phyloP scores from a whole-genome alignment of 2,113 vertebrate species.

The Platysternon megacephalum region DNA sequence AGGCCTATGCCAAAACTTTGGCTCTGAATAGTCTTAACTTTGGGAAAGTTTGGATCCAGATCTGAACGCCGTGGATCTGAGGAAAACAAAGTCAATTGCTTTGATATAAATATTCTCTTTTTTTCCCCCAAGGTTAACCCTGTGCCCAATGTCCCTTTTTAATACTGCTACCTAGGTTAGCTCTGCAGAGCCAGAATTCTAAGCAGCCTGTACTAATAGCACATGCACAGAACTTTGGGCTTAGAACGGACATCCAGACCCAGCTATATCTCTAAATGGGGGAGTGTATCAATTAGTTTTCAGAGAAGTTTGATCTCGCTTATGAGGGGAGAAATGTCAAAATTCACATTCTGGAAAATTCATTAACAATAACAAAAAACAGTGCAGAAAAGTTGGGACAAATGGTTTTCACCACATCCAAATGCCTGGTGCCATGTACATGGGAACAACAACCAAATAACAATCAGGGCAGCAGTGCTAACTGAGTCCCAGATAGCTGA shows the following conservation, averaged over 20 bases:
- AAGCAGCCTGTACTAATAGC: neutral
- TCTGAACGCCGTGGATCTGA: neutral
- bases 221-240: neutral
- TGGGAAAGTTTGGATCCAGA: neutral
- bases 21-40: neutral
- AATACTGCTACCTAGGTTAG: neutral
- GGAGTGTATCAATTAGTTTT: neutral
- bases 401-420: neutral
- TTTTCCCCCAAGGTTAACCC: fast-evolving
- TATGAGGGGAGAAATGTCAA: neutral
- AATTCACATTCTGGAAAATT: fast-evolving
- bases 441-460: neutral
- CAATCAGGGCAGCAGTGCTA: neutral
- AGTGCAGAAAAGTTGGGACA: neutral
- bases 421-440: neutral
- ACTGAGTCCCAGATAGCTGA: neutral
- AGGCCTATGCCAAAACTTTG: neutral
- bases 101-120: neutral
- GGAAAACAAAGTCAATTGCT: fast-evolving
- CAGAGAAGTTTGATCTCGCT: neutral
- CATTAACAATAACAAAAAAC: neutral
- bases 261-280: neutral
- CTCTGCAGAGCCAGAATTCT: neutral
- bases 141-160: neutral
- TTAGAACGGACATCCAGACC: neutral